These are phyloP conservation scores for Planiliza haematocheilus DNA, from an alignment of 2,113 vertebrate species.

Conservation along the genomic window DNA sequence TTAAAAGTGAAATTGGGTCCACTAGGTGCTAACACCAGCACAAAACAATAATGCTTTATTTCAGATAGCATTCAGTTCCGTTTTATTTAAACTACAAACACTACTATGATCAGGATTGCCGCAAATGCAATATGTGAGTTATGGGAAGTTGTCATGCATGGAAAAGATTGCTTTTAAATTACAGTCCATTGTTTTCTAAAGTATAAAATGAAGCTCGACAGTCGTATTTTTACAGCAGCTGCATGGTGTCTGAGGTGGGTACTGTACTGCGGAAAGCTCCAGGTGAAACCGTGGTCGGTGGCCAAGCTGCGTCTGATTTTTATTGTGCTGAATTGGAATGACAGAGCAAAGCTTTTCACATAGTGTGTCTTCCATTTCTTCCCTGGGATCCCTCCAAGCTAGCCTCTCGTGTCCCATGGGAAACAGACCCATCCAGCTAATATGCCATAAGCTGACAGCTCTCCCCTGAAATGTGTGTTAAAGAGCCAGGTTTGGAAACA, in stretches of 20 bases:
- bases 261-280: constrained; percentile 52
- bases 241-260: constrained; percentile 42
- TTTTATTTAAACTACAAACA: constrained; percentile 15
- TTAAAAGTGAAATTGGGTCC: no score
- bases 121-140: constrained; percentile 32
- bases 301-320: constrained; percentile 70
- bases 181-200: constrained; percentile 34
- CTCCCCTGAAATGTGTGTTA: constrained; percentile 78
- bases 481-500: constrained; percentile 77
- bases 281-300: constrained; percentile 63
- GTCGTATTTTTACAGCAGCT: constrained; percentile 44
- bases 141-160: constrained; percentile 9
- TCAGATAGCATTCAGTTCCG: constrained; percentile 2
- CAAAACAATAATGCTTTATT: constrained; percentile 6
- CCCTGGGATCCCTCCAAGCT: constrained; percentile 75
- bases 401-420: constrained; percentile 77
- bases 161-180: constrained; percentile 51
- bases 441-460: constrained; percentile 79
- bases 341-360: constrained; percentile 81
- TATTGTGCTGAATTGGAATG: constrained; percentile 78
- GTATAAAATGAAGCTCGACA: constrained; percentile 44
- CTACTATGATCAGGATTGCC: neutral
- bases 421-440: constrained; percentile 78
- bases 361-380: constrained; percentile 79
- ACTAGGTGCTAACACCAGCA: no score